Conservation (phyloP, 2,797 vertebrate species). For the Sarcophilus harrisii region DNA sequence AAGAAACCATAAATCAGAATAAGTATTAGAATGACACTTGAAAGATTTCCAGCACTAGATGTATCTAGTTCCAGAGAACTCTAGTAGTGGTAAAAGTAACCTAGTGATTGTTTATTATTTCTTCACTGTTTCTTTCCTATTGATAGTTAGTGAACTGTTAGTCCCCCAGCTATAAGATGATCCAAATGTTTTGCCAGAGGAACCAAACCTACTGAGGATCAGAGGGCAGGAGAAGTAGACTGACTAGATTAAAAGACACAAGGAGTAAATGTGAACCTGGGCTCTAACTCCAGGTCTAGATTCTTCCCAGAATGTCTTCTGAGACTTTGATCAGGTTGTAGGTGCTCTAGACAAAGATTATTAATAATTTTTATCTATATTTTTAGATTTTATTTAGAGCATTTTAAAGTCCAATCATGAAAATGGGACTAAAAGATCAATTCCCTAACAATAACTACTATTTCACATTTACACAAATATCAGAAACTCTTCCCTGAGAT, state of each 20-base stretch:
- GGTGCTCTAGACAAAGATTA: neutral
- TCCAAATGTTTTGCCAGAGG: neutral
- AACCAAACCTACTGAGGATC: neutral
- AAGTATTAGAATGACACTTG: neutral
- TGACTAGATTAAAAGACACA: neutral
- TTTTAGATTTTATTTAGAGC: too few species aligned
- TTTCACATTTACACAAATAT: neutral
- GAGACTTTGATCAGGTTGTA: neutral
- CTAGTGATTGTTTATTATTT: neutral
- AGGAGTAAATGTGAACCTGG: neutral
- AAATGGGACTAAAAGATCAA: slow-evolving; percentile 3
- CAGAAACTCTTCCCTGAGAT: neutral
- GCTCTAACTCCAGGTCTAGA: neutral
- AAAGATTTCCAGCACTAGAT: neutral
- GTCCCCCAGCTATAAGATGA: neutral
- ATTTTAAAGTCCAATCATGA: neutral
- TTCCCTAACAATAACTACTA: neutral
- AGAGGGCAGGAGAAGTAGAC: neutral
- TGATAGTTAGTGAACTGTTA: neutral
- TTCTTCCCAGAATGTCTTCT: neutral
- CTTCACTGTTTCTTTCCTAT: neutral
- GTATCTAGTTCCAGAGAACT: neutral
- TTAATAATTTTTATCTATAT: too few species aligned
- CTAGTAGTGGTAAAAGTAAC: neutral
- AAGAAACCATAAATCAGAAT: neutral